Percentiles rank a stretch among this genome's conserved stretches.
Evolutionary conservation across 2,888 invertebrate species (phyloP).

Genomic region (Ganaspis brasiliensis): DNA sequence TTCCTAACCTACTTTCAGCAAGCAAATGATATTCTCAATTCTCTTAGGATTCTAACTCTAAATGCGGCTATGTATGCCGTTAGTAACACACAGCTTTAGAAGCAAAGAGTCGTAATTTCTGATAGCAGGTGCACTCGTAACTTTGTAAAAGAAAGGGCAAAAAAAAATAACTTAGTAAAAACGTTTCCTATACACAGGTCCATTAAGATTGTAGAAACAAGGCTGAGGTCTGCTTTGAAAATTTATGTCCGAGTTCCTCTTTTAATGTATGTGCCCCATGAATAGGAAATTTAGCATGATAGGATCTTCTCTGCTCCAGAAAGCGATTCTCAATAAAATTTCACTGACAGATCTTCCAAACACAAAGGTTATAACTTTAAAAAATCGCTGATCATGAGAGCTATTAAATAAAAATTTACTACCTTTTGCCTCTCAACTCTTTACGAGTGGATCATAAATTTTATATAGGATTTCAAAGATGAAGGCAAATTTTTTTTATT

Average conservation of each 20-base stretch:
- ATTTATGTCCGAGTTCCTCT: constrained; percentile 15
- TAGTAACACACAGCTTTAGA: neutral
- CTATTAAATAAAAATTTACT: constrained; percentile 40
- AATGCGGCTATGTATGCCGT: constrained; percentile 1
- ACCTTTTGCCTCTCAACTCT: constrained; percentile 23
- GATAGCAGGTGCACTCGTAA: constrained; percentile 25
- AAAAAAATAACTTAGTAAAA: constrained; percentile 4
- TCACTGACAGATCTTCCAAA: constrained; percentile 36
- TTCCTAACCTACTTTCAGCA: constrained; percentile 29
- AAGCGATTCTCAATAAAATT: constrained; percentile 36
- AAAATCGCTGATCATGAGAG: constrained; percentile 33
- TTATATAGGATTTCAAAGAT: constrained; percentile 30
- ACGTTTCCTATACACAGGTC: constrained; percentile 11
- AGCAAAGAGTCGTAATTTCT: constrained; percentile 23
- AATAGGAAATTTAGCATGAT: constrained; percentile 38
- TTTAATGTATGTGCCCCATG: constrained; percentile 35
- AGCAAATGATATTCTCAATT: neutral
- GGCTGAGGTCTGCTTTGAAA: constrained; percentile 14
- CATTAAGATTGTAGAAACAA: constrained; percentile 40
- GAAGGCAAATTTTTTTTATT: constrained; percentile 13
- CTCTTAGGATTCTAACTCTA: neutral
- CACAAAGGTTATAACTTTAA: constrained; percentile 14
- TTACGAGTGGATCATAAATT: constrained; percentile 35
- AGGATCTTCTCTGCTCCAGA: constrained; percentile 36
- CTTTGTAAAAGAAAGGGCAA: constrained; percentile 17